These are phyloP conservation scores for Cynaeus angustus DNA, from an alignment of 2,888 invertebrate species.

Conservation along the genomic window DNA sequence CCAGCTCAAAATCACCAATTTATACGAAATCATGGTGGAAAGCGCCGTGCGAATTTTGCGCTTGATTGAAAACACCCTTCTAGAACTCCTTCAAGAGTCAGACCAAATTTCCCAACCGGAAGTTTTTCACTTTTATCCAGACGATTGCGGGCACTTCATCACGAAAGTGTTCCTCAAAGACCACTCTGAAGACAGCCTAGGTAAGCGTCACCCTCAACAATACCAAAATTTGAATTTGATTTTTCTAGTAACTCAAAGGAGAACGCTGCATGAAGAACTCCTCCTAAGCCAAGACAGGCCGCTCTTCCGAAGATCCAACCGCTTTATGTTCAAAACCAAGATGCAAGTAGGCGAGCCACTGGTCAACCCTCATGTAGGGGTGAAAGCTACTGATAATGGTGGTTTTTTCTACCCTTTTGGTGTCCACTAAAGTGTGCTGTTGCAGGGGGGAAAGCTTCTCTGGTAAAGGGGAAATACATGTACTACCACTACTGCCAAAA, in stretches of 20 bases:
- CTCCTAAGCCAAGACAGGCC: slow-evolving; percentile 81
- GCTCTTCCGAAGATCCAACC: slow-evolving; percentile 83
- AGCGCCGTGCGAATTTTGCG: slow-evolving; percentile 82
- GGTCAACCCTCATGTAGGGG: slow-evolving; percentile 83
- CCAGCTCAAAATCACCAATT: slow-evolving; percentile 76
- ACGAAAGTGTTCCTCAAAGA: slow-evolving; percentile 82
- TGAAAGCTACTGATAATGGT: slow-evolving; percentile 66
- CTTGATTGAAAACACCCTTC: slow-evolving; percentile 78
- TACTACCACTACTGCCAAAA: slow-evolving; percentile 99
- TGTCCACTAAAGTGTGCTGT: slow-evolving; percentile 48
- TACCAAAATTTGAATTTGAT: too few relatives aligned
- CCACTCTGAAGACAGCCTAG: slow-evolving; percentile 79
- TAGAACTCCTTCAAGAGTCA: slow-evolving; percentile 72
- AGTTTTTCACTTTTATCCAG: slow-evolving; percentile 84
- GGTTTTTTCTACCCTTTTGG: neutral
- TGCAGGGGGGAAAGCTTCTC: slow-evolving; percentile 72
- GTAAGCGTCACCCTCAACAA: too few relatives aligned
- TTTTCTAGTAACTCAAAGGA: slow-evolving; percentile 77
- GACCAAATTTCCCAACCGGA: slow-evolving; percentile 73
- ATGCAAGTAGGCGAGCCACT: slow-evolving; percentile 72
- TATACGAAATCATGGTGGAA: slow-evolving; percentile 85
- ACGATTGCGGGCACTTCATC: slow-evolving; percentile 83
- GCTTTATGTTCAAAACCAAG: slow-evolving; percentile 74
- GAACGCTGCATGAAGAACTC: slow-evolving; percentile 81
- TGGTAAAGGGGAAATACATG: slow-evolving; percentile 89